Percentiles rank a stretch among this genome's conserved stretches.
Evolutionary conservation across 2,888 invertebrate species (phyloP).

Genomic region (Fragum fragum): DNA sequence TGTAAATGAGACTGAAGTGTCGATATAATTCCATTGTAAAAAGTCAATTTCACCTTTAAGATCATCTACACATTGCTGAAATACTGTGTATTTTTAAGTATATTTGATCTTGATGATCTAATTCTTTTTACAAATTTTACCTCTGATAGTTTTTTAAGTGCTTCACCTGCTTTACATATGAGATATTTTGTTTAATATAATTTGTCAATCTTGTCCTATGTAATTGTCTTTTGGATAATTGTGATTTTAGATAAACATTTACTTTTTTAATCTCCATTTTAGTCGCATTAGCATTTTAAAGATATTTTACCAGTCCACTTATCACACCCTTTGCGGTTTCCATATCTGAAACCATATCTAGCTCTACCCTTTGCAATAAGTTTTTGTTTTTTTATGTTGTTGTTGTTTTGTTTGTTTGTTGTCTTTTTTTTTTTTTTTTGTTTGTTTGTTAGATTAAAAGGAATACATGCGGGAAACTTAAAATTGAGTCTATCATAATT

Average conservation of each 20-base stretch:
- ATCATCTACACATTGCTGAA: constrained; percentile 16
- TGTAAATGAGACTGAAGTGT: neutral
- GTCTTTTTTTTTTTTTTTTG: constrained; percentile 14
- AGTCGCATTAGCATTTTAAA: neutral
- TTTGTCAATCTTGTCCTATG: constrained; percentile 1
- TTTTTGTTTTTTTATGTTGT: constrained; percentile 7
- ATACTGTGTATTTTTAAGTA: neutral
- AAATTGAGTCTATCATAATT: constrained; percentile 17
- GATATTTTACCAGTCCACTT: constrained; percentile 37
- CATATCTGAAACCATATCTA: constrained; percentile 26
- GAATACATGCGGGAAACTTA: constrained; percentile 25
- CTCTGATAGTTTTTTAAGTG: too few species aligned
- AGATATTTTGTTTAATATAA: neutral
- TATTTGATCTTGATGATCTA: constrained; percentile 14
- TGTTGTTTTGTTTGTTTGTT: neutral
- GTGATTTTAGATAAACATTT: constrained; percentile 8
- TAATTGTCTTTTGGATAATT: neutral
- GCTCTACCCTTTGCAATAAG: constrained; percentile 22
- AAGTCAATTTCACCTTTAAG: constrained; percentile 15
- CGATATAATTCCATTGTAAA: neutral
- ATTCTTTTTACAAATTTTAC: neutral
- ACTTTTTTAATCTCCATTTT: constrained; percentile 4
- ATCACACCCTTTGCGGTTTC: constrained; percentile 41
- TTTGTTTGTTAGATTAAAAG: too few species aligned
- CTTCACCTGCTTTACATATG: neutral